These are phyloP conservation scores for Copsychus sechellarum DNA, from an alignment of 2,113 vertebrate species.

Conservation along the genomic window DNA sequence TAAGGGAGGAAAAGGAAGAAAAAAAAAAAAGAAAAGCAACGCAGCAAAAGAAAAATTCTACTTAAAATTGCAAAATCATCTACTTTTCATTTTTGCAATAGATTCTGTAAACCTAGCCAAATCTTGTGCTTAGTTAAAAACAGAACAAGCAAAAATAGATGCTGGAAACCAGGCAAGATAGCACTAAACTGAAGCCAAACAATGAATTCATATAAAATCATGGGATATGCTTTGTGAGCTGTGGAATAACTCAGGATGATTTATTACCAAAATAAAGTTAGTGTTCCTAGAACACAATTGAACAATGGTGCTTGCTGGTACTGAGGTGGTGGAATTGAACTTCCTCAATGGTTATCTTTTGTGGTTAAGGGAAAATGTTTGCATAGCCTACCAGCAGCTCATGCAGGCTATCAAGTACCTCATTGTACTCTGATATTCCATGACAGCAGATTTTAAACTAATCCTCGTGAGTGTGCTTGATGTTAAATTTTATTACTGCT, in stretches of 20 bases:
- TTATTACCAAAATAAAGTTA: neutral
- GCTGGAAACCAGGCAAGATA: constrained; percentile 5
- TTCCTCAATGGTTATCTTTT: neutral
- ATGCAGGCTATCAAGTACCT: neutral
- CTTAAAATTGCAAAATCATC: neutral
- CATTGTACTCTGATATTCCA: neutral
- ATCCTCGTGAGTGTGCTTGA: neutral
- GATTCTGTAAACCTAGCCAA: neutral
- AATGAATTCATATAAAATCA: neutral
- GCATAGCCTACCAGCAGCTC: neutral
- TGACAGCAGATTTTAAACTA: constrained; percentile 4
- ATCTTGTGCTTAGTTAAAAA: constrained; percentile 16
- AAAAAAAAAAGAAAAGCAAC: neutral
- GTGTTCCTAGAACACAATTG: neutral
- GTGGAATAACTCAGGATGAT: neutral
- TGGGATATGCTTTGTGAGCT: neutral
- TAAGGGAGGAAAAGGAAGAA: neutral
- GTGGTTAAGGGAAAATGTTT: neutral
- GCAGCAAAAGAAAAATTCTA: neutral
- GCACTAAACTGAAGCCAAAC: neutral
- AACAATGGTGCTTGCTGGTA: neutral
- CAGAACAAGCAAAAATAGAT: constrained; percentile 20
- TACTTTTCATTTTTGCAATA: constrained; percentile 3
- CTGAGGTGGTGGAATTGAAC: neutral
- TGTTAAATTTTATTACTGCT: constrained; percentile 18